phyloP scores from a whole-genome alignment of 2,797 vertebrate genomes.

The Amniataba percoides region DNA sequence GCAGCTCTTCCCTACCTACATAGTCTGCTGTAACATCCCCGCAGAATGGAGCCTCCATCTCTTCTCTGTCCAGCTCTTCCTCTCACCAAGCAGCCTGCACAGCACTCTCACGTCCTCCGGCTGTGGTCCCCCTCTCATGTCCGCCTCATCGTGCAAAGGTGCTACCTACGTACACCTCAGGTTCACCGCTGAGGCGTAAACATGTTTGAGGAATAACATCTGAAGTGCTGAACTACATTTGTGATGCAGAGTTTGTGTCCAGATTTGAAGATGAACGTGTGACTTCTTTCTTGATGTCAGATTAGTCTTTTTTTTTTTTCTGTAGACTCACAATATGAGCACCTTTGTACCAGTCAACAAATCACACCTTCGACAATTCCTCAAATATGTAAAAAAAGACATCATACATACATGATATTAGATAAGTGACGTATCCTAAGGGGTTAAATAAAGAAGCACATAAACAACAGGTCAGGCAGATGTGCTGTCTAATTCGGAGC shows the following conservation, averaged over 20 bases:
- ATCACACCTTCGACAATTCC: background rate
- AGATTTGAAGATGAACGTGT: background rate
- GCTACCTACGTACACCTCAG: background rate
- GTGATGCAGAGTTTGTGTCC: background rate
- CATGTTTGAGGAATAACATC: background rate
- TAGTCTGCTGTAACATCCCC: background rate
- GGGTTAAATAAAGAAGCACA: background rate
- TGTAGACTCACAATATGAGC: too few species aligned
- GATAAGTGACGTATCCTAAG: background rate
- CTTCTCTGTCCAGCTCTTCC: background rate
- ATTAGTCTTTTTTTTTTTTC: background rate
- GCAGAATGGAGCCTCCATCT: background rate
- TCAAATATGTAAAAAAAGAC: background rate
- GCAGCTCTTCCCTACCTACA: background rate
- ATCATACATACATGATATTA: background rate
- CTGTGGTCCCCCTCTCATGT: background rate
- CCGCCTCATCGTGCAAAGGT: background rate
- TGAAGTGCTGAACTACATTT: background rate
- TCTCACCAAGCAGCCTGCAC: too few species aligned
- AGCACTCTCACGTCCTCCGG: background rate
- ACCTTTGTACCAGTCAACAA: too few species aligned
- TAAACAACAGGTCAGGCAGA: constrained; percentile 3
- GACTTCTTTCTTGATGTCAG: background rate
- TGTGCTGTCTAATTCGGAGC: background rate
- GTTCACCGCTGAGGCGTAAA: background rate